phyloP scores from a whole-genome alignment of 1,140 invertebrate species.

The Lithobius niger region DNA sequence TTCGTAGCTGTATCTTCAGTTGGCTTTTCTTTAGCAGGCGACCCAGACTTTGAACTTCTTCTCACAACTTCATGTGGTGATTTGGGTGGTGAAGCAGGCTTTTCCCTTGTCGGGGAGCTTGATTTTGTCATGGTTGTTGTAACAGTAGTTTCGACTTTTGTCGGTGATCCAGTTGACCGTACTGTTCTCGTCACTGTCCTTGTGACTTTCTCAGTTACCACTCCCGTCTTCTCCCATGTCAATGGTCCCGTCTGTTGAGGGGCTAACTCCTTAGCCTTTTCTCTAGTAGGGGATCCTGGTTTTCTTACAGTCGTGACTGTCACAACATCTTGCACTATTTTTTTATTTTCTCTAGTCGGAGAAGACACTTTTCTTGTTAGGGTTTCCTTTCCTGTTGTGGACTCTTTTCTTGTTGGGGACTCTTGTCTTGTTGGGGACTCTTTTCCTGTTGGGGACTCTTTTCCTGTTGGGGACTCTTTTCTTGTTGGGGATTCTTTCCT shows the following conservation, averaged over 20 bases:
- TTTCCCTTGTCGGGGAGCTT: not conserved
- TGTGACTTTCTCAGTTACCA: not conserved
- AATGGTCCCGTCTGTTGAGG: slow-evolving; percentile 16
- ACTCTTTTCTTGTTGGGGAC: slow-evolving; percentile 3
- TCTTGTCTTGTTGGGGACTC: no score
- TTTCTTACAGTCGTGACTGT: not conserved
- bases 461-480: no score
- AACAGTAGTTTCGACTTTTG: not conserved
- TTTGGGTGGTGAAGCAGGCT: not conserved
- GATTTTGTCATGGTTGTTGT: not conserved
- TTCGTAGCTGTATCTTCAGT: no score
- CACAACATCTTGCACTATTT: slow-evolving; percentile 3
- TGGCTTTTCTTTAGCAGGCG: no score
- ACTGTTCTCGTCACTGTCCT: not conserved
- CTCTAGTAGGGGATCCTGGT: not conserved
- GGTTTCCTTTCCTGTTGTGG: slow-evolving; percentile 11
- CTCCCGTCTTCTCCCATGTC: slow-evolving; percentile 26
- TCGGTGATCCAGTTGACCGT: not conserved
- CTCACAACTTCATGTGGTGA: no score
- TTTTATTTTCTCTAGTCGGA: slow-evolving; percentile 9
- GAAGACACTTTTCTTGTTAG: slow-evolving; percentile 7
- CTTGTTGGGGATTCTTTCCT: no score
- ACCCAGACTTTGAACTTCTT: no score
- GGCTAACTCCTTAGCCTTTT: slow-evolving; percentile 22
- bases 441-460: no score